Evolutionary conservation across 1,140 invertebrate species (phyloP).

Genomic region (Rhopalosiphum maidis): DNA sequence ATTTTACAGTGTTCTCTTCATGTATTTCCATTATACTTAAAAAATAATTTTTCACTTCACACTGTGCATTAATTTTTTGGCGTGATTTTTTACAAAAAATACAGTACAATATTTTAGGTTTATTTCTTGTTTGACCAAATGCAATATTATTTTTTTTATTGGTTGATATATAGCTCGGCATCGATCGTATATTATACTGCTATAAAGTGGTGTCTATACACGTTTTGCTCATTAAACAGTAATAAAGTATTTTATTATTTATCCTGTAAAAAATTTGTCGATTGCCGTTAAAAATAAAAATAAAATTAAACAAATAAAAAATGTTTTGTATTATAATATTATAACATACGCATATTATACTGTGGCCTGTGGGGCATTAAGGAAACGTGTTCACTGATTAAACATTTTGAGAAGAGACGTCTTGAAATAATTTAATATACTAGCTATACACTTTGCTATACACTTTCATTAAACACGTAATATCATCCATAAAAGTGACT

Average conservation of each 20-base stretch:
- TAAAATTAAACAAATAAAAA: neutral
- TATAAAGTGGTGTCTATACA: neutral
- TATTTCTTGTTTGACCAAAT: neutral
- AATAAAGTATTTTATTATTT: neutral
- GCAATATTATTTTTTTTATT: neutral
- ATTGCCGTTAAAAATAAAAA: neutral
- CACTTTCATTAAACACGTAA: neutral
- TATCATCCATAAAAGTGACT: neutral
- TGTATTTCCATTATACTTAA: neutral
- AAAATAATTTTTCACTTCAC: neutral
- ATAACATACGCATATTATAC: neutral
- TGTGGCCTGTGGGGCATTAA: neutral
- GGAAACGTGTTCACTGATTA: neutral
- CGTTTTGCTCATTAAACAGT: neutral
- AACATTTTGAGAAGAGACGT: neutral
- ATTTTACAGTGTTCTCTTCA: neutral
- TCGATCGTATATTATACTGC: neutral
- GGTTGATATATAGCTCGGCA: neutral
- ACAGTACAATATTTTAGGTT: neutral
- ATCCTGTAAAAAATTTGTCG: neutral
- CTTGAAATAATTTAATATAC: neutral
- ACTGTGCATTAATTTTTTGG: neutral
- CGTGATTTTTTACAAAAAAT: neutral
- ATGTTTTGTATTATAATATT: neutral
- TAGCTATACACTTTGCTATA: neutral